These are phyloP conservation scores for Drosophila persimilis DNA, from an alignment of 1,140 invertebrate genomes.

Conservation along the genomic window DNA sequence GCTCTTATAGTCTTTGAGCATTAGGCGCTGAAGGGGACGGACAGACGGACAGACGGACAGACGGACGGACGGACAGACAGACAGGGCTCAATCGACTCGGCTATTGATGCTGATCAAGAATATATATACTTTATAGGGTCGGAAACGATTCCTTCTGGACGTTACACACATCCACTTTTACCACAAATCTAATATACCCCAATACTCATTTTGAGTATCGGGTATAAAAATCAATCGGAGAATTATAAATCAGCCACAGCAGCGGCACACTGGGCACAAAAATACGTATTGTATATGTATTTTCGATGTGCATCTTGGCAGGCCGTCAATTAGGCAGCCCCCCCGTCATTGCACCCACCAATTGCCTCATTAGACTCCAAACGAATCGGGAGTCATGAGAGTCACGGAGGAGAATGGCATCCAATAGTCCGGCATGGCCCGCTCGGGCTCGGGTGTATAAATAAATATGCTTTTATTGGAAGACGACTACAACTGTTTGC, in stretches of 20 bases:
- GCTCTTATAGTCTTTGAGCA: no score
- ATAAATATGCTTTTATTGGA: conserved; percentile 79
- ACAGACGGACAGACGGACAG: no score
- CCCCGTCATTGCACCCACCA: conserved; percentile 58
- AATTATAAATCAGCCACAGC: conserved; percentile 40
- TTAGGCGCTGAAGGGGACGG: no score
- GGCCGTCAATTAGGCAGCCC: conserved; percentile 65
- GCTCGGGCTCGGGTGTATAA: conserved; percentile 58
- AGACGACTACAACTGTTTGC: conserved; percentile 80
- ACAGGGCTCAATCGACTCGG: no score
- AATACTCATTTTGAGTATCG: no score
- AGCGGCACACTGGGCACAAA: conserved; percentile 5
- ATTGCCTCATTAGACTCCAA: conserved; percentile 73
- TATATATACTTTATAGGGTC: no score
- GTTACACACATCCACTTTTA: no score
- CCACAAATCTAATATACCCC: no score
- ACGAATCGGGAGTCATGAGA: conserved; percentile 75
- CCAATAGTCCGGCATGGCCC: conserved; percentile 13
- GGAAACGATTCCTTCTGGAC: no score
- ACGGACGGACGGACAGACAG: no score
- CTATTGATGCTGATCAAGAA: no score
- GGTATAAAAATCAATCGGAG: conserved; percentile 26
- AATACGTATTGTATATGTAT: conserved; percentile 30
- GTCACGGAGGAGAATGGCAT: conserved; percentile 7
- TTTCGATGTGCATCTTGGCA: conserved; percentile 39